Conservation (phyloP, 2,888 invertebrate genomes). For the Caenorhabditis plicata region DNA sequence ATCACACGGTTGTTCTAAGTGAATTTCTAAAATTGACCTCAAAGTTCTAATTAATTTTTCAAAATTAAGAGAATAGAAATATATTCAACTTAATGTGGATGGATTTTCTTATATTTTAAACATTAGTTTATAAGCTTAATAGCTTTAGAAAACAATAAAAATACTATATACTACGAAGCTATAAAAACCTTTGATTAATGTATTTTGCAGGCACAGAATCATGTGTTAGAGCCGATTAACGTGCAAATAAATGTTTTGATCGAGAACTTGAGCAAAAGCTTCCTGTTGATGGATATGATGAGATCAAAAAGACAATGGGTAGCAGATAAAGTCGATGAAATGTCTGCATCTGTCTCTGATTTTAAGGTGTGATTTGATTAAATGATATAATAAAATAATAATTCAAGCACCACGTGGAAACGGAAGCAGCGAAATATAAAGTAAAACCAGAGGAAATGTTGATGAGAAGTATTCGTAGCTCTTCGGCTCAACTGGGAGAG, state of each 20-base stretch:
- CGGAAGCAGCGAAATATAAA: slow-evolving; percentile 33
- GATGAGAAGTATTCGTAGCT: slow-evolving; percentile 35
- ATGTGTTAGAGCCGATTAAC: slow-evolving; percentile 41
- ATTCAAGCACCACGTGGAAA: slow-evolving; percentile 21
- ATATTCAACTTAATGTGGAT: no score
- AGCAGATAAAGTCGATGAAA: slow-evolving; percentile 30
- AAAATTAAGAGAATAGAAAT: no score
- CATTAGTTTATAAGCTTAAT: no score
- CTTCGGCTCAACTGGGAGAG: slow-evolving; percentile 18
- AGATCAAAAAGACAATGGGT: slow-evolving; percentile 39
- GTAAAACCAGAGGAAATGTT: slow-evolving; percentile 38
- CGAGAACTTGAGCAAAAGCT: slow-evolving; percentile 38
- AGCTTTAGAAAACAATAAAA: no score
- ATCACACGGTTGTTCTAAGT: no score
- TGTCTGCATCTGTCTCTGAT: slow-evolving; percentile 33
- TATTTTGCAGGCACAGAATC: slow-evolving; percentile 43
- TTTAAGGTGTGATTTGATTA: slow-evolving; percentile 17
- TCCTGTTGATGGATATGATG: slow-evolving; percentile 37
- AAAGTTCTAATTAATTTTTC: no score
- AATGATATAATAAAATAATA: background rate
- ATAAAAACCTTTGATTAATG: no score
- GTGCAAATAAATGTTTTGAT: slow-evolving; percentile 27
- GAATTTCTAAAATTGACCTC: no score
- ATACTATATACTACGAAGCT: no score
- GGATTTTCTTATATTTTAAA: no score